A percentile compares a stretch with the other conserved stretches of the same genome.
These are phyloP conservation scores for Ondatra zibethicus DNA, from an alignment of 2,113 vertebrate genomes.

Conservation along the genomic window DNA sequence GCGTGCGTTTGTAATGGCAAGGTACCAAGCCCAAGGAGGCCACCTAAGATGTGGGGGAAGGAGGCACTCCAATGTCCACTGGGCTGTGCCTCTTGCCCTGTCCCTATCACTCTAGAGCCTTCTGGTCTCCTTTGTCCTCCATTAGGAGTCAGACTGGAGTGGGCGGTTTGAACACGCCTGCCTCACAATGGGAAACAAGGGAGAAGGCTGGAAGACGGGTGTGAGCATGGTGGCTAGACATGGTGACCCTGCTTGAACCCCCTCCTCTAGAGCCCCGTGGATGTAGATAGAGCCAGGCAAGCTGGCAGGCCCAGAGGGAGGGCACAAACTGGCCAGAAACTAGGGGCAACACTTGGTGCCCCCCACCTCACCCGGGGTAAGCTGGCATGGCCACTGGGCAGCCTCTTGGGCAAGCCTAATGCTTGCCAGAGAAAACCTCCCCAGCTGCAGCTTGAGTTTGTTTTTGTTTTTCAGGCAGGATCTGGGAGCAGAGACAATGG, in stretches of 20 bases:
- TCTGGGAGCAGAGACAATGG: conserved; percentile 68
- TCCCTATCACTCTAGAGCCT: not conserved
- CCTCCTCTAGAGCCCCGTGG: not conserved
- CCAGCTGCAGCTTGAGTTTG: conserved; percentile 48
- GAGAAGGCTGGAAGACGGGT: not conserved
- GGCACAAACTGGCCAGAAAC: not conserved
- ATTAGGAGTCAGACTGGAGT: not conserved
- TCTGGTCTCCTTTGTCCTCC: not conserved
- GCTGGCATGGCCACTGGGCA: no score
- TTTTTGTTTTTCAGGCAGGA: conserved; percentile 70
- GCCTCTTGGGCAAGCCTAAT: not conserved
- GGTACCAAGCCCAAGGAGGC: no score
- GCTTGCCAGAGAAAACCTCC: not conserved
- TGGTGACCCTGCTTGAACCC: not conserved
- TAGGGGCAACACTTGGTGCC: not conserved
- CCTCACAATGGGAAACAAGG: not conserved
- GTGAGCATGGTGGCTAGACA: not conserved
- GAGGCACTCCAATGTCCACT: not conserved
- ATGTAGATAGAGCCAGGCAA: not conserved
- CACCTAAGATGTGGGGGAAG: not conserved
- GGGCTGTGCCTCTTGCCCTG: not conserved
- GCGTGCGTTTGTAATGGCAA: no score
- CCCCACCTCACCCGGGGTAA: not conserved
- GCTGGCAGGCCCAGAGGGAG: not conserved
- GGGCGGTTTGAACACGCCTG: not conserved